Percentiles rank a stretch among this genome's conserved stretches.
Conservation (phyloP, 2,113 vertebrate species). For the Corynorhinus townsendii region DNA sequence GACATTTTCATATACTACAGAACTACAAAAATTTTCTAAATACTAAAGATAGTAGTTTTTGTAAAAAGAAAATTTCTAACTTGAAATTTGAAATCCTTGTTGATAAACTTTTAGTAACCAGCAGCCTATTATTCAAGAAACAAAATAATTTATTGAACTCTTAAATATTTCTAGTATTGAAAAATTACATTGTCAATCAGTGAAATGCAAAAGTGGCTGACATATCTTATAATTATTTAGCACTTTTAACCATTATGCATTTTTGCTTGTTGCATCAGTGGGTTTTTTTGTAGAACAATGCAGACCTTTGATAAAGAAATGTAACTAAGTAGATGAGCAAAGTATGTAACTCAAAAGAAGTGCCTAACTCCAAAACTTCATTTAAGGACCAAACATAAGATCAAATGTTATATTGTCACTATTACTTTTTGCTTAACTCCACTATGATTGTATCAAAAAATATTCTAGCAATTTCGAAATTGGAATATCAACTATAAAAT, state of each 20-base stretch:
- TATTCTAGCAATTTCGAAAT: neutral
- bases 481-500: neutral
- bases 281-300: neutral
- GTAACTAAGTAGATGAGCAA: neutral
- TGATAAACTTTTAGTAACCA: neutral
- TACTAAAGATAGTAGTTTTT: neutral
- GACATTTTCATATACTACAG: neutral
- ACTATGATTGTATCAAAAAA: neutral
- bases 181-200: neutral
- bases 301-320: neutral
- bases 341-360: neutral
- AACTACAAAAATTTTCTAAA: neutral
- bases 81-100: neutral
- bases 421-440: neutral
- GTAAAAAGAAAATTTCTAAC: neutral
- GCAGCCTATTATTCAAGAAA: neutral
- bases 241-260: neutral
- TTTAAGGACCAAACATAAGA: neutral
- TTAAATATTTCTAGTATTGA: neutral
- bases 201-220: neutral
- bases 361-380: neutral
- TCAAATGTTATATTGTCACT: neutral
- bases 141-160: neutral
- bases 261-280: neutral
- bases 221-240: neutral